A percentile compares a stretch with the other conserved stretches of the same genome.
Evolutionary conservation across 2,113 vertebrate genomes (phyloP).

Genomic region (Ictalurus punctatus): DNA sequence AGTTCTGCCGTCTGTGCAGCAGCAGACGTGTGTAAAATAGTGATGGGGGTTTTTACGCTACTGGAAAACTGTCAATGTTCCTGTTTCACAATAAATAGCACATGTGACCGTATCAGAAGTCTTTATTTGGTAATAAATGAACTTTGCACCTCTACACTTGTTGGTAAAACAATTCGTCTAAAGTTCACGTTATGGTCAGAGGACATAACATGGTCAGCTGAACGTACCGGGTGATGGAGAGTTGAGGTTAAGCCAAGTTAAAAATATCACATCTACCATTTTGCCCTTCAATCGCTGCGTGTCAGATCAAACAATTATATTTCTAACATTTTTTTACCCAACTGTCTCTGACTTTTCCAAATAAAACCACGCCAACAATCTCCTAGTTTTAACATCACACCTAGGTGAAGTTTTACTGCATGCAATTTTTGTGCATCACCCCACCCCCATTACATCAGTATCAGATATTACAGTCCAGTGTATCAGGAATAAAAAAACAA

Average conservation of each 20-base stretch:
- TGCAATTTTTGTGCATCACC: not conserved
- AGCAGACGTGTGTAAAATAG: not conserved
- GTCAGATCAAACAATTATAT: not conserved
- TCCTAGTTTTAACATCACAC: not conserved
- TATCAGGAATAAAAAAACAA: constrained; percentile 20
- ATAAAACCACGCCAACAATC: not conserved
- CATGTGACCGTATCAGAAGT: not conserved
- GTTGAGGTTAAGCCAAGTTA: not conserved
- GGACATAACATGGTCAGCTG: not conserved
- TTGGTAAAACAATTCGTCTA: not conserved
- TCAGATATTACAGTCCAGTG: not conserved
- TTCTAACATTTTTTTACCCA: not conserved
- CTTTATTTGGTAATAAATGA: not conserved
- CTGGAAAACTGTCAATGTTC: not conserved
- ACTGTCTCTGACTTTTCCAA: not conserved
- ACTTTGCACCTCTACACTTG: not conserved
- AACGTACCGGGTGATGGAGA: too few relatives aligned
- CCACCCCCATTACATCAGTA: too few relatives aligned
- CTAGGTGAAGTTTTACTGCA: not conserved
- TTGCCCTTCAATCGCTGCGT: not conserved
- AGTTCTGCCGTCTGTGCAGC: not conserved
- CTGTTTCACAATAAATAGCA: not conserved
- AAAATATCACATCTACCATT: too few relatives aligned
- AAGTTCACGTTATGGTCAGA: not conserved
- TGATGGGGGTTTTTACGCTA: not conserved